Percentiles rank a stretch among this genome's conserved stretches.
Evolutionary conservation across 2,888 invertebrate species (phyloP).

Genomic region (Matsumyia berberina): DNA sequence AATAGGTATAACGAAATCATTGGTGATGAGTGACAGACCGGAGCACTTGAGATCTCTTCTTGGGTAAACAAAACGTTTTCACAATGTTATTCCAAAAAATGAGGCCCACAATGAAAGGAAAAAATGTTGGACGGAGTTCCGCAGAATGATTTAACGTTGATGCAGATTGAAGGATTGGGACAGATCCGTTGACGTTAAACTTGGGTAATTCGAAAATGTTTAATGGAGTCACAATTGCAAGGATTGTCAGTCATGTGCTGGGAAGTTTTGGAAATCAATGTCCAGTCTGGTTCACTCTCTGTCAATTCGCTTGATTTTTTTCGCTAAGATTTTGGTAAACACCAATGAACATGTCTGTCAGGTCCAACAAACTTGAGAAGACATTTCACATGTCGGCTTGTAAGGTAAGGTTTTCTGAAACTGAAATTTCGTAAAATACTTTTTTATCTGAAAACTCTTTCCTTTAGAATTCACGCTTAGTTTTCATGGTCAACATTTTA

Average conservation of each 20-base stretch:
- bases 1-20: slow-evolving; percentile 61
- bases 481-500: no score
- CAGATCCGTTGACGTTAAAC: slow-evolving; percentile 28
- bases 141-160: slow-evolving; percentile 18
- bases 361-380: no score
- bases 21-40: slow-evolving; percentile 62
- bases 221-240: slow-evolving; percentile 4
- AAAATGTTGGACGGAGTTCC: slow-evolving; percentile 2
- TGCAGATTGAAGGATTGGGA: slow-evolving; percentile 17
- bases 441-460: no score
- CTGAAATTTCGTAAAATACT: no score
- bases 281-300: neutral
- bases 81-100: slow-evolving; percentile 43
- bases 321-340: no score
- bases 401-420: no score
- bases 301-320: no score
- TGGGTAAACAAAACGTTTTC: slow-evolving; percentile 63
- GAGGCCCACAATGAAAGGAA: neutral
- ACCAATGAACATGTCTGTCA: no score
- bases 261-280: no score
- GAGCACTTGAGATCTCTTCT: slow-evolving; percentile 68
- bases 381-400: no score
- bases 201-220: slow-evolving; percentile 15
- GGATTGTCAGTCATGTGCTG: neutral
- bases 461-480: no score